phyloP scores from a whole-genome alignment of 92 coral and sea anemone genomes.

The Paramuricea clavata region DNA sequence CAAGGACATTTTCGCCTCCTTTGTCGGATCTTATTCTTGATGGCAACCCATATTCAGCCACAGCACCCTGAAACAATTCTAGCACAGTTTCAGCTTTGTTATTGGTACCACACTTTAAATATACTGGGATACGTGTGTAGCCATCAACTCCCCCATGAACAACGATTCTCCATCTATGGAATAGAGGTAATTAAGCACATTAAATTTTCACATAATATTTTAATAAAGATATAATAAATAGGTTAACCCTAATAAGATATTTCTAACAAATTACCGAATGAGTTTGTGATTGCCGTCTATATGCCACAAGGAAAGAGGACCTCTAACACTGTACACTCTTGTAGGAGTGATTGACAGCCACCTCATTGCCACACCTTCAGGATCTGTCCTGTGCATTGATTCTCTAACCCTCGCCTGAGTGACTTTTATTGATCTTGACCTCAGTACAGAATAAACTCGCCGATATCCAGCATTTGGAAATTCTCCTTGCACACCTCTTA shows the following conservation, averaged over 20 bases:
- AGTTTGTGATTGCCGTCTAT: conserved; percentile 82
- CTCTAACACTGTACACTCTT: conserved; percentile 67
- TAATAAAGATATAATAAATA: not conserved
- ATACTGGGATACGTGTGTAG: conserved; percentile 34
- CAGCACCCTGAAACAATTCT: conserved; percentile 31
- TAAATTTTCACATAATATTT: not conserved
- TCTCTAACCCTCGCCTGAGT: conserved; percentile 68
- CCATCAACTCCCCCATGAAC: conserved; percentile 44
- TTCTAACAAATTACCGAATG: conserved; percentile 57
- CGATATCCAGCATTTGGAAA: conserved; percentile 73
- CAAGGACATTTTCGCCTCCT: conserved; percentile 44
- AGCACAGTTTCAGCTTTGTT: conserved; percentile 29
- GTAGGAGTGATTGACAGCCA: conserved; percentile 77
- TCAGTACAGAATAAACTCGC: conserved; percentile 72
- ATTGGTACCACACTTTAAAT: conserved; percentile 21
- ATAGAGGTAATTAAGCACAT: not conserved
- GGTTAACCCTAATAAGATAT: not conserved
- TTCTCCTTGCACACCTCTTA: conserved; percentile 40
- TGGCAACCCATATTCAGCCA: conserved; percentile 20
- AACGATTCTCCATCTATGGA: conserved; percentile 28
- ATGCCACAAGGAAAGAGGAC: conserved; percentile 77
- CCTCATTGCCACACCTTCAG: conserved; percentile 76
- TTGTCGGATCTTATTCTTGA: conserved; percentile 34
- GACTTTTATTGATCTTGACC: conserved; percentile 49
- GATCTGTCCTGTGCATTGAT: conserved; percentile 78